Evolutionary conservation across 2,888 invertebrate species (phyloP).

Genomic region (Ferdinandea cuprea): DNA sequence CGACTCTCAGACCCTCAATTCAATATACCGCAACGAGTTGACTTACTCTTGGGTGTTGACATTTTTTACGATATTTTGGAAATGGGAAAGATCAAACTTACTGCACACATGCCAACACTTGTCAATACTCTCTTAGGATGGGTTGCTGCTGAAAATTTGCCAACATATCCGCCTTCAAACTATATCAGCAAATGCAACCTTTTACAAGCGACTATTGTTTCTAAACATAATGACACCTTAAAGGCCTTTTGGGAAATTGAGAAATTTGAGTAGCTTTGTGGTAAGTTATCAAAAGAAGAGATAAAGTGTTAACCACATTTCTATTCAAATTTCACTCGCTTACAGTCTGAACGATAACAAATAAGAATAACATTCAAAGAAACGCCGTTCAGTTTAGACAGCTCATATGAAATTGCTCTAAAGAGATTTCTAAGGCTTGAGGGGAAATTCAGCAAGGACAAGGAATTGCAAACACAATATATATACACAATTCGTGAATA

Average conservation of each 20-base stretch:
- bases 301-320: conserved; percentile 3
- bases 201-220: not conserved
- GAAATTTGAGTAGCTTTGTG: not conserved
- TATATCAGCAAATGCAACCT: not conserved
- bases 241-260: not conserved
- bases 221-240: not conserved
- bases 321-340: not conserved
- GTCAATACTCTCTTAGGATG: conserved; percentile 46
- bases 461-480: conserved; percentile 30
- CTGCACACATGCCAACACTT: conserved; percentile 8
- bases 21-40: conserved; percentile 23
- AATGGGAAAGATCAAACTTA: conserved; percentile 36
- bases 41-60: conserved; percentile 36
- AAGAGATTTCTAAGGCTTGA: conserved; percentile 53
- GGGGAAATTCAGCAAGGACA: conserved; percentile 30
- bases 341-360: conserved; percentile 36
- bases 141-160: conserved; percentile 42
- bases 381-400: conserved; percentile 18
- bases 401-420: conserved; percentile 38
- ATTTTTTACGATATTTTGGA: conserved; percentile 34
- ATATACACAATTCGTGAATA: conserved; percentile 40
- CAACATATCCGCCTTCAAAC: not conserved
- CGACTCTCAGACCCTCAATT: conserved; percentile 22
- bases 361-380: conserved; percentile 28
- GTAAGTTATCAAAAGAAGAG: not conserved